Percentiles rank a stretch among this genome's conserved stretches.
Conservation (phyloP, 2,113 vertebrate species). For the Piaya cayana region DNA sequence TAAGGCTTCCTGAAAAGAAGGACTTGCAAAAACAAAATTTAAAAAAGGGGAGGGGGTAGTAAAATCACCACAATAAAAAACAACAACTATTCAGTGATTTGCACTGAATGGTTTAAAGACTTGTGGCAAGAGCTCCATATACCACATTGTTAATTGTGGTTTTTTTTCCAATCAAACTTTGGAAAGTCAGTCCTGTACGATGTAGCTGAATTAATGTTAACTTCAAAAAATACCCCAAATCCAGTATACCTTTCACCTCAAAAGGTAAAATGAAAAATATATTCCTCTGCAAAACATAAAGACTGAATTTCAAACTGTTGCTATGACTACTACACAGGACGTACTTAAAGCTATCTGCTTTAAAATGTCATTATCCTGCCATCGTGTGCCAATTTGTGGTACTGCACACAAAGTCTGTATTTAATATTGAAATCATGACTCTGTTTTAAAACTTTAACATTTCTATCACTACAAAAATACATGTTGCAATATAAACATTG, state of each 20-base stretch:
- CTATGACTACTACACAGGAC: neutral
- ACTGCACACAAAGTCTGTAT: neutral
- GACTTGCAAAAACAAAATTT: too few relatives aligned
- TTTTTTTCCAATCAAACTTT: neutral
- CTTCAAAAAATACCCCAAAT: neutral
- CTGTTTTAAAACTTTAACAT: neutral
- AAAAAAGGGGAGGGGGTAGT: too few relatives aligned
- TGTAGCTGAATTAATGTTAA: neutral
- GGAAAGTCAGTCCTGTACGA: neutral
- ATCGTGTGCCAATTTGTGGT: conserved; percentile 31
- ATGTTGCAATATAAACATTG: neutral
- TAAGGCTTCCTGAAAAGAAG: neutral
- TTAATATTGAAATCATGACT: neutral
- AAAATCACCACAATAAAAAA: neutral
- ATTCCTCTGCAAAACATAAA: neutral
- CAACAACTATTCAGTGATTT: neutral
- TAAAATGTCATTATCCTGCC: conserved; percentile 52
- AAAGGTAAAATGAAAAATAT: neutral
- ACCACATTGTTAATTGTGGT: neutral
- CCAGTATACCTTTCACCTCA: neutral
- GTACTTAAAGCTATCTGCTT: neutral
- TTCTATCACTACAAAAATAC: neutral
- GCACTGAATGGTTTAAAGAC: neutral
- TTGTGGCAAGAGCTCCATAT: neutral
- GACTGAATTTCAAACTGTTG: neutral